These are phyloP conservation scores for Cherax destructor DNA, from an alignment of 1,140 invertebrate genomes.

Conservation along the genomic window DNA sequence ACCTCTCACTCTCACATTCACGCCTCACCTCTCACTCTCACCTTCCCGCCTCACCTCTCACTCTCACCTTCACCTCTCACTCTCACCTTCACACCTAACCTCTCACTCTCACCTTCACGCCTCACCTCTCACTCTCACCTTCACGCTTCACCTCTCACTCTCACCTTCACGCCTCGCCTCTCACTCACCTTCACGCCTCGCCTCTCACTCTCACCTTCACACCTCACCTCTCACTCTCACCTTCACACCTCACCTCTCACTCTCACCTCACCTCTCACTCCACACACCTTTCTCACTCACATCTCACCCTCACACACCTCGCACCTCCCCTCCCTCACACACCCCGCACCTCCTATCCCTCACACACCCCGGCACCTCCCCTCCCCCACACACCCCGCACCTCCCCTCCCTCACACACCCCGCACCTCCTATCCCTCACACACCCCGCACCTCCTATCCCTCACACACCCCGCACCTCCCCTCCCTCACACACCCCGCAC, in stretches of 20 bases:
- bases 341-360: neutral
- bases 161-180: no score
- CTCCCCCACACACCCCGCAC: no score
- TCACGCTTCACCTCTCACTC: neutral
- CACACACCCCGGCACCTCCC: neutral
- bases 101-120: no score
- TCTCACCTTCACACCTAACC: no score
- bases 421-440: neutral
- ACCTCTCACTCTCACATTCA: no score
- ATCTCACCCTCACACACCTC: neutral
- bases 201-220: no score
- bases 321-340: neutral
- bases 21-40: no score
- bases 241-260: neutral
- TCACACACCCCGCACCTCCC: neutral
- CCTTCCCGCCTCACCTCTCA: neutral
- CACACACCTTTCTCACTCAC: no score
- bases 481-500: no score
- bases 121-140: neutral
- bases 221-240: neutral
- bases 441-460: neutral
- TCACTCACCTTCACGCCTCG: no score
- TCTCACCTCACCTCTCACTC: no score
- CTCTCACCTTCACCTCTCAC: neutral
- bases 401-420: no score